Base-by-base conservation (phyloP, 2,797 vertebrate species). In the Tokudaia muenninki region DNA sequence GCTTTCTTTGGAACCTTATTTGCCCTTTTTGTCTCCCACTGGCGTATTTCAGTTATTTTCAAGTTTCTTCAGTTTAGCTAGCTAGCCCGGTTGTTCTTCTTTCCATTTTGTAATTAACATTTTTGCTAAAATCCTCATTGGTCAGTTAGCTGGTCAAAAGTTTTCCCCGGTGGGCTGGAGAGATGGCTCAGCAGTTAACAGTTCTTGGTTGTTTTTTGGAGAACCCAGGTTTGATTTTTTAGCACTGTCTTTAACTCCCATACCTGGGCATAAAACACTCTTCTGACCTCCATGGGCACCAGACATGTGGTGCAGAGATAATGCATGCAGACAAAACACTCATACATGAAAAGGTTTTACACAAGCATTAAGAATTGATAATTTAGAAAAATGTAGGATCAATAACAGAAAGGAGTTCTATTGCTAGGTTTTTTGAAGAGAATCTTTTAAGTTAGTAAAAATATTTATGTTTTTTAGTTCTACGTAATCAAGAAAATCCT, bases 331-430 rank as follows among this genome's bases (percentile, higher is more conserved):
- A 29, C 59, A 84, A 31, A 65, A 65, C 10, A 84, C 59, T 44
- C 29, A 84, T 29, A 21, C 41, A 47, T 79, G 12, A 1, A 65
- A 65, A 79, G 29, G 59, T 13, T 94, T 72, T 12, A 90, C 63
- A 47, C 72, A 57, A 92, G 79, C 90, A 61, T 92, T 94, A 96
- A 94, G 74, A 80, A 78, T 80, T 94, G n/a, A 80, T 97, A 44
- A 34, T 19, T 94, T 96, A 94, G 83, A 65, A 26, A 87, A 87
- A 87, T 13, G 13, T 61, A 89, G 41, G 26, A 24, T 61, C 55
- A 21, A 16, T 59, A 77, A 77, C 57, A 94, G 89, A 92, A 96
- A 96, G 75, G 61, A 93, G 83, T 94, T 44, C 50, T 96, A 1
- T 84, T 93, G 84, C 65, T 86, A 14, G 37, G 61, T 95, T 96